Conservation (phyloP, 2,113 vertebrate species). For the Chlamydotis undulata region DNA sequence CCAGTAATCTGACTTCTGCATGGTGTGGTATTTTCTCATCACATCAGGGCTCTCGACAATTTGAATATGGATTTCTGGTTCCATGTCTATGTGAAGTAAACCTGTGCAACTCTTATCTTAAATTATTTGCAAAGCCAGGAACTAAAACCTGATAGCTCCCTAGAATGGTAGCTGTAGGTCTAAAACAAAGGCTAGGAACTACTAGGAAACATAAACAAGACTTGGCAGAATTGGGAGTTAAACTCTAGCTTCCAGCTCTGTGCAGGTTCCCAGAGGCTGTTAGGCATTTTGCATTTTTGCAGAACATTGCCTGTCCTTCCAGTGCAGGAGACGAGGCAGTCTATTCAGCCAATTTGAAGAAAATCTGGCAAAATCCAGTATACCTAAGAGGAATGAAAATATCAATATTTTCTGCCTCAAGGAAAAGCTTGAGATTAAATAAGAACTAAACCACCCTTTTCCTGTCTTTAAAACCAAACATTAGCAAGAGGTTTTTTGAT, state of each 20-base stretch:
- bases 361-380: neutral
- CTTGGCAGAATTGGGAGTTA: neutral
- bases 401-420: neutral
- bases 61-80: neutral
- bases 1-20: neutral
- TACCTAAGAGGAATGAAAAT: neutral
- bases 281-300: constrained; percentile 12
- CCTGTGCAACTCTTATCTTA: neutral
- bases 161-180: neutral
- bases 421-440: constrained; percentile 19
- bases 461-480: constrained; percentile 2
- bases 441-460: neutral
- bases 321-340: neutral
- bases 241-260: neutral
- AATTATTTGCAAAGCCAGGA: neutral
- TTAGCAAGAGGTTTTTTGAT: neutral
- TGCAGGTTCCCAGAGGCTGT: neutral
- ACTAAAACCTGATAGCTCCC: neutral
- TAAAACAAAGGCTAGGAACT: neutral
- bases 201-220: neutral
- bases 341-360: neutral
- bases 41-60: neutral
- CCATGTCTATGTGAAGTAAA: neutral
- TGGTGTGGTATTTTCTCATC: neutral
- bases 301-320: neutral